A percentile compares a stretch with the other conserved stretches of the same genome.
phyloP scores from a whole-genome alignment of 2,797 vertebrate genomes.

The Dallia pectoralis region DNA sequence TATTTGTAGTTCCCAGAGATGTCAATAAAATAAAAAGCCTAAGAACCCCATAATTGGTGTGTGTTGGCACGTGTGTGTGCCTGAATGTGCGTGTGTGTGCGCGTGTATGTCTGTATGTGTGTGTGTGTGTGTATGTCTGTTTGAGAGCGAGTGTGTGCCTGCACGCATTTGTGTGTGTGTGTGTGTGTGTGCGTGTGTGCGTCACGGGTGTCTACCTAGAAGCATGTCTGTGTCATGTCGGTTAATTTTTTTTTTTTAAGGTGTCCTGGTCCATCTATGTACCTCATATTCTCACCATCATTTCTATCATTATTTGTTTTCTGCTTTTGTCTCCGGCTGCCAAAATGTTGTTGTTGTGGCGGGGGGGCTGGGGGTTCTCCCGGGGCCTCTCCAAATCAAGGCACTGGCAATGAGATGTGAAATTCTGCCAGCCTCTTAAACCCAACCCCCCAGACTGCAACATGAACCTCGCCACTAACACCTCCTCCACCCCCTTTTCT shows the following conservation, averaged over 20 bases:
- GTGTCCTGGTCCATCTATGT: neutral
- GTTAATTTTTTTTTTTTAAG: conserved; percentile 13
- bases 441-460: neutral
- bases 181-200: neutral
- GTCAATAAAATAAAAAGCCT: conserved; percentile 3
- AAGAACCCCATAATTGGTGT: neutral
- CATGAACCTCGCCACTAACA: neutral
- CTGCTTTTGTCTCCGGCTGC: neutral
- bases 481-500: conserved; percentile 19
- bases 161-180: neutral
- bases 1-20: conserved; percentile 32
- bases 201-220: neutral
- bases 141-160: neutral
- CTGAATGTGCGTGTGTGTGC: conserved; percentile 10
- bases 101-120: conserved; percentile 1
- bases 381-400: neutral
- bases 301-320: conserved; percentile 7
- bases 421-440: neutral
- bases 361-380: neutral
- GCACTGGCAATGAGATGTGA: neutral
- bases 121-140: neutral
- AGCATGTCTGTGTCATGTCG: neutral
- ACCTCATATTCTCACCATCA: neutral
- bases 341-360: neutral
- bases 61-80: neutral